phyloP scores from a whole-genome alignment of 1,140 invertebrate species.

The Scylla paramamosain region DNA sequence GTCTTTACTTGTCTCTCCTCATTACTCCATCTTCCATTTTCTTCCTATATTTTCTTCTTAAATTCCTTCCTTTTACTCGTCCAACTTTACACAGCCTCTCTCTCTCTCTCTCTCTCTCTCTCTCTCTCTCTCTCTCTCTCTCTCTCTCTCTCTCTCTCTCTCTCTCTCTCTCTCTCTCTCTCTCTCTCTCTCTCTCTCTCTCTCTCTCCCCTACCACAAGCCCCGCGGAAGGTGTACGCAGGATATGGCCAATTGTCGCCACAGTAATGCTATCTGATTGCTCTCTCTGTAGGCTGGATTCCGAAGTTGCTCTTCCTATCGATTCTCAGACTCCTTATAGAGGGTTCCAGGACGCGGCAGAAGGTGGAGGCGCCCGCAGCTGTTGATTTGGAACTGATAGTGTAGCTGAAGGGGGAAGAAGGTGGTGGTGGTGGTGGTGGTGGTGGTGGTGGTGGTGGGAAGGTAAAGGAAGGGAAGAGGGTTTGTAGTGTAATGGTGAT shows the following conservation, averaged over 20 bases:
- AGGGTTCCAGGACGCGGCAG: neutral
- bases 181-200: neutral
- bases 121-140: too few species aligned
- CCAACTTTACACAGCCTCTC: neutral
- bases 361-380: neutral
- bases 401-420: neutral
- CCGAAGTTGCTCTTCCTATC: constrained; percentile 63
- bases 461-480: neutral
- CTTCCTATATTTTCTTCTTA: too few species aligned
- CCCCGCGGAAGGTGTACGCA: constrained; percentile 40
- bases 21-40: too few species aligned
- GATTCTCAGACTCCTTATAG: constrained; percentile 62
- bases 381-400: neutral
- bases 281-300: constrained; percentile 29
- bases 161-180: too few species aligned
- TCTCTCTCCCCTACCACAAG: constrained; percentile 22
- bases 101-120: too few species aligned
- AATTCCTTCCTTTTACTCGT: neutral
- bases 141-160: neutral
- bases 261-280: constrained; percentile 70
- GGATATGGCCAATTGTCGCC: constrained; percentile 71
- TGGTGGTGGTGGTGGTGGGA: neutral
- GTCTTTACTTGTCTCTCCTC: neutral
- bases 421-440: neutral
- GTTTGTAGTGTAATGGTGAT: neutral